Base-by-base conservation (phyloP, 1,140 invertebrate species). In the Danaus melanippus region DNA sequence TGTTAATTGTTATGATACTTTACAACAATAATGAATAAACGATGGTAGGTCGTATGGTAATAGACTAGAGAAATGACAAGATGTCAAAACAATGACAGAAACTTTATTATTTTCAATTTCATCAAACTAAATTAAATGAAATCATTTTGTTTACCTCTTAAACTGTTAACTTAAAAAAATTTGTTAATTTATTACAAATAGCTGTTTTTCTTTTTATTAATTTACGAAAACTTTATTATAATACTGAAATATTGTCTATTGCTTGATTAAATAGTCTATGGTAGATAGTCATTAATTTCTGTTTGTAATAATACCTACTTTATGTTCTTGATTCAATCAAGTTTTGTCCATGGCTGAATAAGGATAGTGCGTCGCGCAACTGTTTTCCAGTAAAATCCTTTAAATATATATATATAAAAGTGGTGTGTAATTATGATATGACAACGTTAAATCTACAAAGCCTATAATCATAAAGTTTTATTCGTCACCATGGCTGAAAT, bases 391-490 rank as follows among this genome's bases (percentile, higher is more conserved):
- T 42, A 12, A 10, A 17, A 12, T 8, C 32, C n/a, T 17, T 46
- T 39, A 42, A 53, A 58, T 42, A 44, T 47, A 50, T 47, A 50
- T 61, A 45, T 63, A 46, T 53, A 56, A 21, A 12, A 39, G 42
- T 55, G 53, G 49, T 60, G 67, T 67, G 42, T 67, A 77, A 77
- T 62, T 74, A 77, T 79, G 77, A 71, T 77, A 77, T 79, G 76
- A 80, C 69, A 64, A 64, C 66, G 46, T 60, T 56, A 50, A 61
- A 49, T 50, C 50, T 61, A 53, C 42, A 58, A 52, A 53, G 53
- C 40, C 41, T 44, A 56, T 69, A 59, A 51, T 66, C 49, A 69
- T 69, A 58, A 67, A 69, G 57, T 59, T 62, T 56, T 48, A 56
- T 67, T 65, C 59, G 51, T 50, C 40, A 64, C 59, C 60, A 80